Percentiles rank a stretch among this genome's conserved stretches.
Conservation (phyloP, 2,888 invertebrate genomes). For the Odontomyia ornata region DNA sequence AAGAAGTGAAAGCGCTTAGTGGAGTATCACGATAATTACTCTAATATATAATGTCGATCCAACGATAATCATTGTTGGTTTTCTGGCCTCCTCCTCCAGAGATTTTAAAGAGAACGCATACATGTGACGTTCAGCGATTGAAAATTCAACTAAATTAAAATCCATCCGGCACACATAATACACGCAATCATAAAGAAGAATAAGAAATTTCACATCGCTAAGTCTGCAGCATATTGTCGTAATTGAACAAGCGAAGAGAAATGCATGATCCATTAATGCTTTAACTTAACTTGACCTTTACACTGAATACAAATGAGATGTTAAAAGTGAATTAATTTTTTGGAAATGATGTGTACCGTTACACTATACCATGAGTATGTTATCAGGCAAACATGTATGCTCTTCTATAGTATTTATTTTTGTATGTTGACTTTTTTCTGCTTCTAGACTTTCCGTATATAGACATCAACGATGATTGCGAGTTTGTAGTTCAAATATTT, state of each 20-base stretch:
- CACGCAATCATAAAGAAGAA: background rate
- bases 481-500: background rate
- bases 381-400: conserved; percentile 25
- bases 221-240: no score
- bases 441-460: no score
- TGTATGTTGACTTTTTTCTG: no score
- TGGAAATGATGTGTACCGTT: background rate
- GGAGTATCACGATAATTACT: conserved; percentile 26
- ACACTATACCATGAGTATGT: background rate
- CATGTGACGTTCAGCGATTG: background rate
- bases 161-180: background rate
- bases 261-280: background rate
- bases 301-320: background rate
- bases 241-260: background rate
- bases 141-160: background rate
- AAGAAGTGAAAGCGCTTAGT: conserved; percentile 33
- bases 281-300: conserved; percentile 37
- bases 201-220: no score
- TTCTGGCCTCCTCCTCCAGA: background rate
- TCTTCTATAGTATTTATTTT: no score
- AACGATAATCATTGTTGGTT: background rate
- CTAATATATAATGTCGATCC: conserved; percentile 3
- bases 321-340: conserved; percentile 14
- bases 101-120: conserved; percentile 10
- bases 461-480: no score